Evolutionary conservation across 2,888 invertebrate genomes (phyloP), one percentile per base, ranked within the genome.

Genomic region (Caenorhabditis sp.): DNA sequence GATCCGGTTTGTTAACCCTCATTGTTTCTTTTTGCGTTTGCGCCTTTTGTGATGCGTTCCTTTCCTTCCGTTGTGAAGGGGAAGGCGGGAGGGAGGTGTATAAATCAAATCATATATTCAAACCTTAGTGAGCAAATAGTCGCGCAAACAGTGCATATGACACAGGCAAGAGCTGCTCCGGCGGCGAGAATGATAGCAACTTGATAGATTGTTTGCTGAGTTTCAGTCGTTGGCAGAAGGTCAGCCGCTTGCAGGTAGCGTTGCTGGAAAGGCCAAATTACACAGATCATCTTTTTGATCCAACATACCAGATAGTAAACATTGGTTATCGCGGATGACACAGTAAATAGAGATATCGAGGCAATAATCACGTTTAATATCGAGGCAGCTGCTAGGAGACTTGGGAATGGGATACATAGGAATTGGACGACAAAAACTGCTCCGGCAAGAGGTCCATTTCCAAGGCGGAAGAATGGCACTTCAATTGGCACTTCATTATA

Each of bases 281-380:
- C 0, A 2, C 4, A 26, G 53, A 15, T 18, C n/a, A 56, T 11
- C 26, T 62, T 20, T 13, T 40, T 13, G 13, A 40, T 6, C n/a
- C n/a, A n/a, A n/a, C n/a, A n/a, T 68, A 90, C 90, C 77, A 91
- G 62, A 72, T 89, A 91, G 85, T 89, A 91, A 47, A 89, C 87
- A 76, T 90, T 90, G 5, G 90, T 89, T n/a, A 89, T 87, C 20
- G 89, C 84, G 15, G 90, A 86, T 15, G 88, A 86, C 9, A 91
- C 80, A 8, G 89, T 89, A 79, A 90, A 91, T 11, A 89, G 80
- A n/a, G 91, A 89, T 20, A 91, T 78, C 6, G 91, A 80, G 3
- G 89, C 89, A 9, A 89, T 80, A 37, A 90, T 84, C 1, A 88
- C 80, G 62, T 92, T 90, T 26, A 91, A 80, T 53, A 90, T 76